Percentiles rank a stretch among this genome's conserved stretches.
phyloP scores from a whole-genome alignment of 2,113 vertebrate species.

The Neogale vison region DNA sequence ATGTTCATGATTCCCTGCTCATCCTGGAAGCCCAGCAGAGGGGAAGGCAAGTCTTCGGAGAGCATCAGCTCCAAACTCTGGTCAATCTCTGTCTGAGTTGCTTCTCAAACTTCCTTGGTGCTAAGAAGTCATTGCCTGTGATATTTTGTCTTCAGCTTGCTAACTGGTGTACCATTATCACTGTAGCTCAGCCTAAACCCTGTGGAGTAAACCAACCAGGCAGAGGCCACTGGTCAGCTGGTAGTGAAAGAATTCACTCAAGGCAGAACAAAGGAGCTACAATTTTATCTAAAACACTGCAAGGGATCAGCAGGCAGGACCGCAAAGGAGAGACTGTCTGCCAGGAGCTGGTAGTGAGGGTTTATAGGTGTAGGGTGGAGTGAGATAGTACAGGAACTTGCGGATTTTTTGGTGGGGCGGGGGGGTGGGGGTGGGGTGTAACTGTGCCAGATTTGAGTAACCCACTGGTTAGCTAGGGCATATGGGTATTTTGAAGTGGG shows the following conservation, averaged over 20 bases:
- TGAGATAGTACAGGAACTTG: background rate
- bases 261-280: background rate
- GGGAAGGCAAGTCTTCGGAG: background rate
- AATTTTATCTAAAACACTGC: background rate
- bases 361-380: background rate
- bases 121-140: background rate
- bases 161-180: background rate
- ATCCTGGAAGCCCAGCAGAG: background rate
- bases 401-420: background rate
- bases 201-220: background rate
- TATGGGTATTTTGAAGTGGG: background rate
- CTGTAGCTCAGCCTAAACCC: background rate
- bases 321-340: background rate
- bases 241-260: background rate
- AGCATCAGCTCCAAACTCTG: background rate
- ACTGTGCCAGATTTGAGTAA: background rate
- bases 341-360: background rate
- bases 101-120: background rate
- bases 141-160: background rate
- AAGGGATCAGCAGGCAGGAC: background rate
- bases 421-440: background rate
- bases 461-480: background rate
- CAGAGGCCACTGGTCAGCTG: background rate
- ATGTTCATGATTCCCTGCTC: background rate
- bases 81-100: background rate